phyloP scores from a whole-genome alignment of 2,113 vertebrate species.

The Eclectus roratus region DNA sequence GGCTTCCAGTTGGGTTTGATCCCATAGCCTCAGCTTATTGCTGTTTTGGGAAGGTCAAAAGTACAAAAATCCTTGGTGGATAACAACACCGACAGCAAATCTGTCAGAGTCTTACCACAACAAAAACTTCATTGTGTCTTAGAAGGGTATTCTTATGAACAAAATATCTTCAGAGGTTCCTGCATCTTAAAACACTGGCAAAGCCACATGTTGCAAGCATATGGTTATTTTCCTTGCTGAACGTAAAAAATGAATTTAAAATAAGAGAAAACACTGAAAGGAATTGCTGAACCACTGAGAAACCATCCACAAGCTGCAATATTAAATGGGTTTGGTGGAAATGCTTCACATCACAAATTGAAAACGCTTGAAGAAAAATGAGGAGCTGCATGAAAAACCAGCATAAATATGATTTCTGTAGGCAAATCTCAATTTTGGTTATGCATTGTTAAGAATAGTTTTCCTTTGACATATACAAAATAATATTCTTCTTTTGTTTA shows the following conservation, averaged over 20 bases:
- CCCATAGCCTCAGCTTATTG: neutral
- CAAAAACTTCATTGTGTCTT: neutral
- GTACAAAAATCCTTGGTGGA: neutral
- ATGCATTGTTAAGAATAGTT: neutral
- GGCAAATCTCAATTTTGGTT: neutral
- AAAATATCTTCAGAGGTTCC: neutral
- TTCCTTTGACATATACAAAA: neutral
- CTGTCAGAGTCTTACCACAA: neutral
- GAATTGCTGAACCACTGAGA: neutral
- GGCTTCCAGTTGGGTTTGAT: neutral
- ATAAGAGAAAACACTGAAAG: neutral
- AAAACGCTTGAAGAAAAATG: neutral
- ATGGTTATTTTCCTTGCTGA: neutral
- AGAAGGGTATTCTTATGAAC: neutral
- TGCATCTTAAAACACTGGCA: neutral
- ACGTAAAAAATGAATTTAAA: neutral
- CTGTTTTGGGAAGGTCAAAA: neutral
- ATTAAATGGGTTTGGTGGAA: neutral
- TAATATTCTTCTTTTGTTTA: neutral
- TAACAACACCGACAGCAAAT: neutral
- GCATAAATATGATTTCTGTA: neutral
- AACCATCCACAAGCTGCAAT: neutral
- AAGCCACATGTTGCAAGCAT: neutral
- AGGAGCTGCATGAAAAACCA: neutral
- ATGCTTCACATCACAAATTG: neutral